Evolutionary conservation across 2,113 vertebrate genomes (phyloP).

Genomic region (Stomatorhinus ivindoensis): DNA sequence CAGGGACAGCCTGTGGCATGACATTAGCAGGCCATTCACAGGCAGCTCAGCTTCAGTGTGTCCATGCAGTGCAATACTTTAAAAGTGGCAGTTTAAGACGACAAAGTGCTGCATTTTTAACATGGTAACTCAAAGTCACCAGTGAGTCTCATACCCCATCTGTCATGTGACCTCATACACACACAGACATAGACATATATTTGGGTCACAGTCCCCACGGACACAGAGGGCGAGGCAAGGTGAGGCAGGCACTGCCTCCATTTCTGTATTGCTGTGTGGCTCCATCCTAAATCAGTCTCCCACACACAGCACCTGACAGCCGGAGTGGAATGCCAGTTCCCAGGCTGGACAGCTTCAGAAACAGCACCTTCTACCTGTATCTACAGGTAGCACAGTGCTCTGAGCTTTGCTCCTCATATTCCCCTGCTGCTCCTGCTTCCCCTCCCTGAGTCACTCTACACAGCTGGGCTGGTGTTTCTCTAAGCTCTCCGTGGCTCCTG

Average conservation of each 20-base stretch:
- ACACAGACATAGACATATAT: not conserved
- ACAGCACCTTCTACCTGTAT: not conserved
- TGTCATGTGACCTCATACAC: not conserved
- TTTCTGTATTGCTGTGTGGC: not conserved
- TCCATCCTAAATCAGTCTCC: not conserved
- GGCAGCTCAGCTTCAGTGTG: not conserved
- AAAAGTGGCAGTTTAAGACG: not conserved
- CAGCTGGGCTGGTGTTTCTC: not conserved
- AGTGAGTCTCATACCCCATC: not conserved
- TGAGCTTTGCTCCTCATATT: not conserved
- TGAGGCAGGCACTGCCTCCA: not conserved
- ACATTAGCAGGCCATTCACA: not conserved
- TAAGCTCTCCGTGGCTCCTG: not conserved
- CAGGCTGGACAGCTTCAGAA: not conserved
- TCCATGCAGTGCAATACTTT: not conserved
- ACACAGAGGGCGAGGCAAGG: not conserved
- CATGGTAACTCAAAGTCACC: not conserved
- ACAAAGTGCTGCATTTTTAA: not conserved
- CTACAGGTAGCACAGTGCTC: not conserved
- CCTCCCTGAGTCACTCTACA: not conserved
- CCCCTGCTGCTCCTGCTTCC: not conserved
- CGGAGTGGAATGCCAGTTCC: not conserved
- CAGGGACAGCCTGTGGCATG: not conserved
- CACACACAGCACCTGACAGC: not conserved
- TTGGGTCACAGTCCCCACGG: not conserved